Percentiles rank a stretch among this genome's conserved stretches.
Conservation (phyloP, 2,888 invertebrate genomes). For the Apoda limacodes region DNA sequence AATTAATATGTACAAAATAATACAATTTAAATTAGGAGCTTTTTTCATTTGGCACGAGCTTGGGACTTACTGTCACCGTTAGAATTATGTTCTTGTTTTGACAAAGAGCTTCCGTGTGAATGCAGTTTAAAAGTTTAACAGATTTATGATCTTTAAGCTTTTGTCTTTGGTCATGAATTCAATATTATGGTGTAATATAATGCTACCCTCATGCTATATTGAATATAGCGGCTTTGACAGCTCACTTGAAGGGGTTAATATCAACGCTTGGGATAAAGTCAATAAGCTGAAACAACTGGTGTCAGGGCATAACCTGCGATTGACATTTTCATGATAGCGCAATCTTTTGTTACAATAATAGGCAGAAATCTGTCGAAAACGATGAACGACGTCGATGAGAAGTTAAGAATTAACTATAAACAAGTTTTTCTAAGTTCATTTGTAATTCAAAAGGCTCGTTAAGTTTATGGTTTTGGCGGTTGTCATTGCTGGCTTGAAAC, state of each 20-base stretch:
- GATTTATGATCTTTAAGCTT: slow-evolving; percentile 46
- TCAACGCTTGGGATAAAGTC: slow-evolving; percentile 61
- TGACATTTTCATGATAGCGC: slow-evolving; percentile 57
- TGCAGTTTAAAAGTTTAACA: slow-evolving; percentile 47
- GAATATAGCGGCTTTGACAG: slow-evolving; percentile 57
- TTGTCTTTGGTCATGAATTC: slow-evolving; percentile 57
- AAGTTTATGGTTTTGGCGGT: too few species aligned
- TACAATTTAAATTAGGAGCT: slow-evolving; percentile 58
- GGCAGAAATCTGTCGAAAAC: too few species aligned
- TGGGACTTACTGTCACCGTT: slow-evolving; percentile 61
- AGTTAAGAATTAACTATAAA: too few species aligned
- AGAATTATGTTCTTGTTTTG: slow-evolving; percentile 59
- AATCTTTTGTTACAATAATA: too few species aligned
- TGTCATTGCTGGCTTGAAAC: too few species aligned
- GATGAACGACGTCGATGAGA: too few species aligned
- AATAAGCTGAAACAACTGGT: slow-evolving; percentile 66
- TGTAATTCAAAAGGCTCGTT: too few species aligned
- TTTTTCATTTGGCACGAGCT: slow-evolving; percentile 60
- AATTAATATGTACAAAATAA: slow-evolving; percentile 66
- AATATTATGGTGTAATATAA: slow-evolving; percentile 35
- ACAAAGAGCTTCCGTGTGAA: slow-evolving; percentile 48
- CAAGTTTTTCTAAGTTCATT: too few species aligned
- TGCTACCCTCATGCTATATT: slow-evolving; percentile 48
- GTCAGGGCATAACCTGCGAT: slow-evolving; percentile 57
- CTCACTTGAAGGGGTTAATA: slow-evolving; percentile 65